Evolutionary conservation across 1,140 invertebrate genomes (phyloP).

Genomic region (Euschistus heros): DNA sequence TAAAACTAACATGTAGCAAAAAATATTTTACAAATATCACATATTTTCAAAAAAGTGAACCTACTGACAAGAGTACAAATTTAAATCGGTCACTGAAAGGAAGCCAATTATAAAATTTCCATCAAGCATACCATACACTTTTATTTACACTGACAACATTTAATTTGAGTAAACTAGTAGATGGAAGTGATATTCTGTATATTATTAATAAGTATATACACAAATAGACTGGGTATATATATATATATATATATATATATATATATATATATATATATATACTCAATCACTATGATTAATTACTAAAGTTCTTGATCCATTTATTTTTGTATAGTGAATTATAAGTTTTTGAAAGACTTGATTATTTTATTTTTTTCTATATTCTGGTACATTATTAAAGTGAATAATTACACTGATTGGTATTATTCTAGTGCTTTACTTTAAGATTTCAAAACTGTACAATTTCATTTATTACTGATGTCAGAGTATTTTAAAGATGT

Average conservation of each 20-base stretch:
- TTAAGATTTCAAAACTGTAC: no score
- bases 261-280: neutral
- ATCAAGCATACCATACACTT: neutral
- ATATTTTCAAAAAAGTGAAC: slow-evolving; percentile 15
- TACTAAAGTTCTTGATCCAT: slow-evolving; percentile 8
- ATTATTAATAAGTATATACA: neutral
- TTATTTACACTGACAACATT: slow-evolving; percentile 7
- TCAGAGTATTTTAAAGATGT: no score
- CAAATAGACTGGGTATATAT: neutral
- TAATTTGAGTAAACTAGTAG: neutral
- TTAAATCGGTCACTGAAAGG: neutral
- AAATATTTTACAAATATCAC: slow-evolving; percentile 16
- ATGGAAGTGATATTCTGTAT: neutral
- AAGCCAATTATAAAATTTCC: slow-evolving; percentile 2
- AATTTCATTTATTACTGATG: no score
- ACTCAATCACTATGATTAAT: neutral
- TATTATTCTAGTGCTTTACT: no score
- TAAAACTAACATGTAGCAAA: slow-evolving; percentile 16
- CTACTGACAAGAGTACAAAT: neutral
- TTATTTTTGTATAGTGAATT: slow-evolving; percentile 1
- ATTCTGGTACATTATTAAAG: neutral
- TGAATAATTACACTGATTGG: no score
- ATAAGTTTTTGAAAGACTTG: slow-evolving; percentile 9
- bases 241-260: neutral
- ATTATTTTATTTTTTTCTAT: neutral